phyloP scores from a whole-genome alignment of 92 coral and sea anemone genomes.

The Virgularia gustaviana region DNA sequence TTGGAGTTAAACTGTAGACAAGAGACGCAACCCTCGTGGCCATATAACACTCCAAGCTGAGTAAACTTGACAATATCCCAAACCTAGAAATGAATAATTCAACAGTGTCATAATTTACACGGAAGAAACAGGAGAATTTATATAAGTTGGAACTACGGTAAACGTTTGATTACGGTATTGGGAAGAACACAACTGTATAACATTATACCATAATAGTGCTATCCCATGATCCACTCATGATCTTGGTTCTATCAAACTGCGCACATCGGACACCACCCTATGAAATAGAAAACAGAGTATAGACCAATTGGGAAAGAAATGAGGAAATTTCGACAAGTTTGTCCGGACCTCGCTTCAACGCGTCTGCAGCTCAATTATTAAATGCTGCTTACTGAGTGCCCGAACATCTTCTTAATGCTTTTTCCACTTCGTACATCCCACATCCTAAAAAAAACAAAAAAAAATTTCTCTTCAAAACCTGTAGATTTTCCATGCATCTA shows the following conservation, averaged over 20 bases:
- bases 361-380: neutral
- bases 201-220: conserved; percentile 78
- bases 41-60: conserved; percentile 66
- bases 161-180: neutral
- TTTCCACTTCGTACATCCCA: conserved; percentile 98
- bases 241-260: conserved; percentile 74
- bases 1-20: conserved; percentile 64
- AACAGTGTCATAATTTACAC: neutral
- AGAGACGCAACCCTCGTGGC: conserved; percentile 90
- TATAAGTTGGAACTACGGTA: neutral
- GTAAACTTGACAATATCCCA: conserved; percentile 91
- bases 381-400: conserved; percentile 67
- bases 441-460: conserved; percentile 41
- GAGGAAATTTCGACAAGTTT: neutral
- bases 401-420: conserved; percentile 77
- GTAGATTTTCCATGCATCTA: neutral
- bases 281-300: no score
- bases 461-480: neutral
- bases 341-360: neutral
- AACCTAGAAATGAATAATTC: conserved; percentile 49
- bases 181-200: neutral
- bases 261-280: conserved; percentile 97
- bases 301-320: neutral
- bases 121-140: neutral
- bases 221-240: conserved; percentile 93